These are phyloP conservation scores for Coregonus ussuriensis DNA, from an alignment of 2,797 vertebrate genomes.

Conservation along the genomic window DNA sequence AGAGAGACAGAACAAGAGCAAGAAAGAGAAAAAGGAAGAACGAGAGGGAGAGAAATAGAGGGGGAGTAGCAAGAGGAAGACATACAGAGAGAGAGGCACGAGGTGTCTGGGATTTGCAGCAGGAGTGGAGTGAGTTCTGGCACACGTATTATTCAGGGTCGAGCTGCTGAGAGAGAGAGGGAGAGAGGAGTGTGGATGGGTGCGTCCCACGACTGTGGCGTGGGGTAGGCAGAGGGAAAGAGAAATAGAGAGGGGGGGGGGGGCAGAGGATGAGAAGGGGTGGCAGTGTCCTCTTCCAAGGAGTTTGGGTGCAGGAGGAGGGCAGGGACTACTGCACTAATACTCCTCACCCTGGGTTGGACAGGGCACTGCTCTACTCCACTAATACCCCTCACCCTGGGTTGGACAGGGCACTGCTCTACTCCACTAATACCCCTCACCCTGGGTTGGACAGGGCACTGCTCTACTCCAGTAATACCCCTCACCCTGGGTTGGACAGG, in stretches of 20 bases:
- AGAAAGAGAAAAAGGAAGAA: conserved; percentile 47
- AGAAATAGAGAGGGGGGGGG: not conserved
- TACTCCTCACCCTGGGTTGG: too few relatives aligned
- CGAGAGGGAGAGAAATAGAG: conserved; percentile 21
- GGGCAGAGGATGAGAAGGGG: too few relatives aligned
- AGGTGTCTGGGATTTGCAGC: conserved; percentile 47
- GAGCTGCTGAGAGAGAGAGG: conserved; percentile 38
- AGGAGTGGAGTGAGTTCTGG: conserved; percentile 42
- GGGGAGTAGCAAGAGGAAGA: not conserved
- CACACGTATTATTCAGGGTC: conserved; percentile 65
- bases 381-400: too few relatives aligned
- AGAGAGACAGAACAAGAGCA: conserved; percentile 49
- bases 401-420: too few relatives aligned
- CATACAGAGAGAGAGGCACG: conserved; percentile 9
- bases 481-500: too few relatives aligned
- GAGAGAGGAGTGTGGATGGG: conserved; percentile 36
- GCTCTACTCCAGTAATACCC: too few relatives aligned
- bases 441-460: too few relatives aligned
- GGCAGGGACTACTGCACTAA: too few relatives aligned
- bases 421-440: too few relatives aligned
- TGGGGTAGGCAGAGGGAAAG: not conserved
- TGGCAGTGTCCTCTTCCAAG: too few relatives aligned
- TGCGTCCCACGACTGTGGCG: conserved; percentile 35
- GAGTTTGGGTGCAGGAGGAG: too few relatives aligned
- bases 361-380: too few relatives aligned